A percentile compares a stretch with the other conserved stretches of the same genome.
These are phyloP conservation scores for Trogon melanurus DNA, from an alignment of 2,113 vertebrate species.

Conservation along the genomic window DNA sequence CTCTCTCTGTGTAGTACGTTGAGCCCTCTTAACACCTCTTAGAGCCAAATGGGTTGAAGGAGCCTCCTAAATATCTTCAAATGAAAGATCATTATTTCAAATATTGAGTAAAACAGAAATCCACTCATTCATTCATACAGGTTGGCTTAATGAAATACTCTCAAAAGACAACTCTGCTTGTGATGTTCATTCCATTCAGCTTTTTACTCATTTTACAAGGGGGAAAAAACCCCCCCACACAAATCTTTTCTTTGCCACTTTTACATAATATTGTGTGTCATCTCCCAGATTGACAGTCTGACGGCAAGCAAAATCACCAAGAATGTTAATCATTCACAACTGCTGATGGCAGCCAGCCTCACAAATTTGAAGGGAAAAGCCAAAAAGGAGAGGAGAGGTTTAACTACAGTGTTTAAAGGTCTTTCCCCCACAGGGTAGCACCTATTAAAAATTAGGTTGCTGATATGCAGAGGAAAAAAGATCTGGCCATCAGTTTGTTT, in stretches of 20 bases:
- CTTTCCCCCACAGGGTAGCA: background rate
- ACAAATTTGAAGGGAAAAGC: background rate
- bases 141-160: background rate
- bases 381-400: background rate
- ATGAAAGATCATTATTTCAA: background rate
- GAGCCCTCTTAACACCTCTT: background rate
- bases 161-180: background rate
- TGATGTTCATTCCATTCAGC: background rate
- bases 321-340: background rate
- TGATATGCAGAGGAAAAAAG: background rate
- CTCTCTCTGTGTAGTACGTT: background rate
- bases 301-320: slow-evolving; percentile 11
- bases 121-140: background rate
- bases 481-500: background rate
- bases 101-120: background rate
- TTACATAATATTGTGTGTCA: background rate
- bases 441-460: background rate
- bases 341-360: background rate
- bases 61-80: background rate
- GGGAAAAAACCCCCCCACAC: background rate
- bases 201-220: background rate
- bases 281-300: background rate
- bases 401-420: background rate
- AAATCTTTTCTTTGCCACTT: background rate
- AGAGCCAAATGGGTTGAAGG: background rate